phyloP scores from a whole-genome alignment of 2,888 invertebrate genomes.

The Netelia melanura region DNA sequence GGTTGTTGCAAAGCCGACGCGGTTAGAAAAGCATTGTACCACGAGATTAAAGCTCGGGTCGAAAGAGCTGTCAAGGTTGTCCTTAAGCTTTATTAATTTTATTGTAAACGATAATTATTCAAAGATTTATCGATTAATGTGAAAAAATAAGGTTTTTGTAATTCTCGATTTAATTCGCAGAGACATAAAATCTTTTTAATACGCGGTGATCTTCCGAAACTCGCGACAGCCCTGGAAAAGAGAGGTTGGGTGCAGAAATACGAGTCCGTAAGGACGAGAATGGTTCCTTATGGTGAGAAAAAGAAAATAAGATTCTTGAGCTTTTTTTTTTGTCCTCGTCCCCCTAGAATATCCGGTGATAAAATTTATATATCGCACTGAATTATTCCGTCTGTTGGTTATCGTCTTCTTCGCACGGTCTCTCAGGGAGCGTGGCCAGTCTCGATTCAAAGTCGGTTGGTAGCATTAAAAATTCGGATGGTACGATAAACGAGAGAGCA shows the following conservation, averaged over 20 bases:
- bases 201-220: conserved; percentile 80
- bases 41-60: conserved; percentile 75
- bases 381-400: not conserved
- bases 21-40: conserved; percentile 73
- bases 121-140: not conserved
- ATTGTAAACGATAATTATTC: not conserved
- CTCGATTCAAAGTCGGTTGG: conserved; percentile 78
- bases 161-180: conserved; percentile 63
- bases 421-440: conserved; percentile 74
- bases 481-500: conserved; percentile 78
- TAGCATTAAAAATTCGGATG: conserved; percentile 76
- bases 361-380: not conserved
- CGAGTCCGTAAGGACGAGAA: conserved; percentile 79
- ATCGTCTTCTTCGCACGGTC: not conserved
- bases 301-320: not conserved
- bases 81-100: not conserved
- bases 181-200: conserved; percentile 80
- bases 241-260: conserved; percentile 82
- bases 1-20: conserved; percentile 69
- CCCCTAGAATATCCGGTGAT: not conserved
- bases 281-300: conserved; percentile 79
- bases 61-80: conserved; percentile 76
- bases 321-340: not conserved
- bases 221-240: conserved; percentile 78
- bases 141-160: not conserved